A percentile compares a stretch with the other conserved stretches of the same genome.
Conservation (phyloP, 2,888 invertebrate genomes). For the Biston stratarius region DNA sequence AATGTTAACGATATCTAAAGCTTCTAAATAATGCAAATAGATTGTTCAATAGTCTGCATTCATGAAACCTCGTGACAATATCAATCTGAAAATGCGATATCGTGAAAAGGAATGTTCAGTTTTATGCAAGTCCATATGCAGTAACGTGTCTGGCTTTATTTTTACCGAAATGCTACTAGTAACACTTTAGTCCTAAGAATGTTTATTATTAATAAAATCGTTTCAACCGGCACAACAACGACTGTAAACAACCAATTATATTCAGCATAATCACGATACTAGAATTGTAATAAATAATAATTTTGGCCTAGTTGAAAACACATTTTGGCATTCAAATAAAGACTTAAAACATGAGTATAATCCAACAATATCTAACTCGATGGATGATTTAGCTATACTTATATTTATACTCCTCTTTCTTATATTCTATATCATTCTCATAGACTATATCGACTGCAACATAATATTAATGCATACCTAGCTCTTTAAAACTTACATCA, state of each 20-base stretch:
- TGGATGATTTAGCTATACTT: slow-evolving; percentile 66
- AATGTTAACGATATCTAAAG: slow-evolving; percentile 62
- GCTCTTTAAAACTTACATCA: slow-evolving; percentile 75
- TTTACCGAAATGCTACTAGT: slow-evolving; percentile 27
- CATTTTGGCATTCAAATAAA: slow-evolving; percentile 75
- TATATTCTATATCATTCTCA: slow-evolving; percentile 61
- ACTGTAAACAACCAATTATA: slow-evolving; percentile 43
- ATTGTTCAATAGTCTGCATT: slow-evolving; percentile 41
- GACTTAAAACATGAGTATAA: slow-evolving; percentile 73
- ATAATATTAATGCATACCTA: slow-evolving; percentile 80
- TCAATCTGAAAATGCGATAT: slow-evolving; percentile 45
- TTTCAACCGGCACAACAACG: slow-evolving; percentile 9
- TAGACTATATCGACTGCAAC: slow-evolving; percentile 78
- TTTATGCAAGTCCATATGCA: slow-evolving; percentile 35
- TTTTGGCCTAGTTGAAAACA: slow-evolving; percentile 71
- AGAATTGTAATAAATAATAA: slow-evolving; percentile 60
- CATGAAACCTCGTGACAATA: slow-evolving; percentile 41
- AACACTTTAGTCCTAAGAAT: slow-evolving; percentile 16
- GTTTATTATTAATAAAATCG: background rate
- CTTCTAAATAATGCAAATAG: slow-evolving; percentile 61
- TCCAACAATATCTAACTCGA: slow-evolving; percentile 69
- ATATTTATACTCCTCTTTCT: slow-evolving; percentile 66
- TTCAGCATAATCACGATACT: slow-evolving; percentile 46
- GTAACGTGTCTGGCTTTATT: slow-evolving; percentile 19
- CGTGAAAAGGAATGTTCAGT: slow-evolving; percentile 62